These are phyloP conservation scores for Anser cygnoides DNA, from an alignment of 2,113 vertebrate genomes.

Conservation along the genomic window DNA sequence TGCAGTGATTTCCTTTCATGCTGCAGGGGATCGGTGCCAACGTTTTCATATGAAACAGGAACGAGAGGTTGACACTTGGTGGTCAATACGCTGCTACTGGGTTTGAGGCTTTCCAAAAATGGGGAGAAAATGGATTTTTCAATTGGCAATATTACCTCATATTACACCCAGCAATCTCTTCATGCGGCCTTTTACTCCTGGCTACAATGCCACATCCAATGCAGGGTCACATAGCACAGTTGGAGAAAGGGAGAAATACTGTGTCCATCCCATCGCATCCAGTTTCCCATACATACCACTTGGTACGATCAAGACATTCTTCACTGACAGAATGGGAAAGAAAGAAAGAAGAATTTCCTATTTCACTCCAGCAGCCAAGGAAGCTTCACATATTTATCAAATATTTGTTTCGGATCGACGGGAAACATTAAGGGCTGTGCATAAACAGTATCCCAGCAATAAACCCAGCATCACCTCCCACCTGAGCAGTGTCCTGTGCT, in stretches of 20 bases:
- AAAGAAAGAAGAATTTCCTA: neutral
- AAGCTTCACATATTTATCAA: neutral
- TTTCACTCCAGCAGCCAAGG: neutral
- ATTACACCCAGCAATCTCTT: neutral
- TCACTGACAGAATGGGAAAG: neutral
- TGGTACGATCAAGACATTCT: neutral
- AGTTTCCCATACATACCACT: neutral
- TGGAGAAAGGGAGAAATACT: neutral
- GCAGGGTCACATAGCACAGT: neutral
- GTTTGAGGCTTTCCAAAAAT: neutral
- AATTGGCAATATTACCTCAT: neutral
- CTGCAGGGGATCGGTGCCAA: neutral
- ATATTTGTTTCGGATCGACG: neutral
- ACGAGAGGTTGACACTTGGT: neutral
- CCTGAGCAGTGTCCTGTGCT: neutral
- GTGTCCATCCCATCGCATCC: neutral
- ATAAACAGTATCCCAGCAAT: neutral
- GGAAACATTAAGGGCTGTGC: neutral
- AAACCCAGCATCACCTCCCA: neutral
- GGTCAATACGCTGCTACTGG: neutral
- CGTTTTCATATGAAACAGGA: constrained; percentile 24
- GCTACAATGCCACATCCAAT: neutral
- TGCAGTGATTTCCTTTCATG: constrained; percentile 28
- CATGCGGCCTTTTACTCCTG: neutral
- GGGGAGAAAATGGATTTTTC: neutral